Conservation (phyloP, 1,140 invertebrate genomes). For the Triops cancriformis region DNA sequence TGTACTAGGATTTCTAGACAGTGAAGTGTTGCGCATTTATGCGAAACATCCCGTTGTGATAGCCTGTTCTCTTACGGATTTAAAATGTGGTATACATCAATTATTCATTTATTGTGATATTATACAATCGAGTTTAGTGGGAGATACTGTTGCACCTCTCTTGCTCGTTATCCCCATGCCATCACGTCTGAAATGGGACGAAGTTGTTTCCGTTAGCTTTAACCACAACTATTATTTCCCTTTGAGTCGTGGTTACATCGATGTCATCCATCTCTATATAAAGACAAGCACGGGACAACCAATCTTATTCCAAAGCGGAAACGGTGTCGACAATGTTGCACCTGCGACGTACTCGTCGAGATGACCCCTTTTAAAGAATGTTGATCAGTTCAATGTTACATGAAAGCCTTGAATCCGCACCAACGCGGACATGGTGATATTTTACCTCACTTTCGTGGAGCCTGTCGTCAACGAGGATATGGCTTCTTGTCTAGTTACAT, state of each 20-base stretch:
- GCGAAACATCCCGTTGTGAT: background rate
- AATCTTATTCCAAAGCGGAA: background rate
- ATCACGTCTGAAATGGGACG: background rate
- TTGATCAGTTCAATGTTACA: background rate
- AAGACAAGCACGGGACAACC: background rate
- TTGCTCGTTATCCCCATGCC: background rate
- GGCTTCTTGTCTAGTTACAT: background rate
- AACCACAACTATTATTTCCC: background rate
- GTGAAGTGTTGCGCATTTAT: background rate
- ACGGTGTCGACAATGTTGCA: background rate
- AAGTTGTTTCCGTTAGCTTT: background rate
- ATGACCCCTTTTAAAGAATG: background rate
- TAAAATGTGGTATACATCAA: background rate
- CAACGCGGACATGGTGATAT: too few relatives aligned
- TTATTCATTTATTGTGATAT: background rate
- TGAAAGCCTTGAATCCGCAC: too few relatives aligned
- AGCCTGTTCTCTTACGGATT: background rate
- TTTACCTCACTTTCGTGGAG: background rate
- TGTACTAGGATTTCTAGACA: background rate
- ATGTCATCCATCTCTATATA: background rate
- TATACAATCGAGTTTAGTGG: background rate
- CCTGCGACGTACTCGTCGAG: background rate
- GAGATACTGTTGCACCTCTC: background rate
- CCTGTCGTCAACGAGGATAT: background rate
- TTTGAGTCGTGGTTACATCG: background rate